Conservation (phyloP, 1,140 invertebrate genomes). For the Oreohelix idahoensis region DNA sequence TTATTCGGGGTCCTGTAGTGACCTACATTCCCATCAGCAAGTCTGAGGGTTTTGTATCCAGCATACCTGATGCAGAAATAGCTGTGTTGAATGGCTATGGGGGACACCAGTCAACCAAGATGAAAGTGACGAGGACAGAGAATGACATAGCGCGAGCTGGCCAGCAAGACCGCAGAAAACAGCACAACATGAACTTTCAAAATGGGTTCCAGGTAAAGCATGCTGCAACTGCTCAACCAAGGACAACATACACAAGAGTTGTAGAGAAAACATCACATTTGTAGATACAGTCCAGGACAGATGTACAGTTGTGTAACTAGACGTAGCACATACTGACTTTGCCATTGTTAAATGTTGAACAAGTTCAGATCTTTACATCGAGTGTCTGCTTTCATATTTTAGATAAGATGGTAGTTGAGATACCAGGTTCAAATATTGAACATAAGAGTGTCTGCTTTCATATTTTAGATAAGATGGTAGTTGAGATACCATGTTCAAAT, state of each 20-base stretch:
- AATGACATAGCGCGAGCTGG: slow-evolving; percentile 40
- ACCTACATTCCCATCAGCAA: slow-evolving; percentile 54
- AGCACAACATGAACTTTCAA: slow-evolving; percentile 32
- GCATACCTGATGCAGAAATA: slow-evolving; percentile 38
- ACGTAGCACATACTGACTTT: no score
- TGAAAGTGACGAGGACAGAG: slow-evolving; percentile 45
- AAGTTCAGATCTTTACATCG: no score
- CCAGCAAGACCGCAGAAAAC: slow-evolving; percentile 27
- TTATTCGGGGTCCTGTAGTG: neutral
- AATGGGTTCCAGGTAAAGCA: slow-evolving; percentile 45
- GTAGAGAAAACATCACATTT: slow-evolving; percentile 43
- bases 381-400: no score
- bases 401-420: no score
- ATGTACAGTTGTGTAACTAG: no score
- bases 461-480: no score
- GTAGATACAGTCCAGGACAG: slow-evolving; percentile 16
- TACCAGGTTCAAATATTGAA: no score
- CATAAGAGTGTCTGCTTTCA: no score
- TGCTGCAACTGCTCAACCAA: slow-evolving; percentile 33
- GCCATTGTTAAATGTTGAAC: no score
- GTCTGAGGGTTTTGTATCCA: slow-evolving; percentile 57
- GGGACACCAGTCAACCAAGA: slow-evolving; percentile 23
- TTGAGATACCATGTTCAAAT: no score
- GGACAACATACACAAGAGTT: slow-evolving; percentile 35
- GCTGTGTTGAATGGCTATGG: slow-evolving; percentile 43